A percentile compares a stretch with the other conserved stretches of the same genome.
These are phyloP conservation scores for Platyscapa corneri DNA, from an alignment of 1,140 invertebrate species.

Conservation along the genomic window DNA sequence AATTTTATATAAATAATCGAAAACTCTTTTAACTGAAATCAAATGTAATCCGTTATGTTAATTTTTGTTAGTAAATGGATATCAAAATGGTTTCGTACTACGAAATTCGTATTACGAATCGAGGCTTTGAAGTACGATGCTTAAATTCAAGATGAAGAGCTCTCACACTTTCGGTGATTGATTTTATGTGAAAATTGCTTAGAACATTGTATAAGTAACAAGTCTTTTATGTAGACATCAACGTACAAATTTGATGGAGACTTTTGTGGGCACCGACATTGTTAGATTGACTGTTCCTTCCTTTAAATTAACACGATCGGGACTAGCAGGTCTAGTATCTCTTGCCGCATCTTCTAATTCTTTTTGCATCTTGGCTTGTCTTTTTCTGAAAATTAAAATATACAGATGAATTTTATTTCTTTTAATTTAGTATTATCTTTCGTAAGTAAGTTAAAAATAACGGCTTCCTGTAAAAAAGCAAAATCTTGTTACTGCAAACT, in stretches of 20 bases:
- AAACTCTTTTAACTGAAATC: not conserved
- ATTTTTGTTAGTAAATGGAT: constrained; percentile 41
- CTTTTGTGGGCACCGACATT: constrained; percentile 81
- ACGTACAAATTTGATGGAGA: constrained; percentile 85
- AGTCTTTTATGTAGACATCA: constrained; percentile 55
- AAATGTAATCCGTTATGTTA: constrained; percentile 22
- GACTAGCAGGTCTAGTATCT: constrained; percentile 77
- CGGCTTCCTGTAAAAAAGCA: constrained; percentile 42
- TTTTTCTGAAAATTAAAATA: constrained; percentile 80
- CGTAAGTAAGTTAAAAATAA: not conserved
- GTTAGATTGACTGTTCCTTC: constrained; percentile 71
- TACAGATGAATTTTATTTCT: constrained; percentile 33
- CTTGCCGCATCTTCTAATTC: constrained; percentile 93
- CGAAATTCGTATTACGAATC: not conserved
- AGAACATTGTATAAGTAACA: constrained; percentile 47
- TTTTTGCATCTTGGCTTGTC: constrained; percentile 89
- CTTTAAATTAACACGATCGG: constrained; percentile 72
- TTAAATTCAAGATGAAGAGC: constrained; percentile 30
- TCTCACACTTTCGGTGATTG: constrained; percentile 21
- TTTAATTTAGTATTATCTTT: not conserved
- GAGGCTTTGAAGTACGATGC: not conserved
- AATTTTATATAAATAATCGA: not conserved
- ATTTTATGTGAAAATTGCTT: constrained; percentile 48
- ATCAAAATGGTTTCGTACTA: constrained; percentile 7
- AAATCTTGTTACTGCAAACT: constrained; percentile 46